Evolutionary conservation across 2,888 invertebrate species (phyloP).

Genomic region (Blastobasis adustella): DNA sequence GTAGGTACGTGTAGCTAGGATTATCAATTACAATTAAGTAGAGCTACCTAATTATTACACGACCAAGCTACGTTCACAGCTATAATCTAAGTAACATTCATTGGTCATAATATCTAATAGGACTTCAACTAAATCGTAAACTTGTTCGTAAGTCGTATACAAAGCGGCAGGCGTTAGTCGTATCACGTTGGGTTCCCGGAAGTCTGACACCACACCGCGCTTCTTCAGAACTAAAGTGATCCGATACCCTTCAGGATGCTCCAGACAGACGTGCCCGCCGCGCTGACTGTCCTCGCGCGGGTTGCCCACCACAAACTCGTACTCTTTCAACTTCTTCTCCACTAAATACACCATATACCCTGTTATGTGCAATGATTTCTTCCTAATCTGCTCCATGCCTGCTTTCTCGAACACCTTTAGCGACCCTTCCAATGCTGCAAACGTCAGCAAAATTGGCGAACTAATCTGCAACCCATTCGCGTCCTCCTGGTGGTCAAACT

Average conservation of each 20-base stretch:
- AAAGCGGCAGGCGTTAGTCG: slow-evolving; percentile 48
- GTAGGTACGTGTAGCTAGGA: too few relatives aligned
- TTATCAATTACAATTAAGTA: too few relatives aligned
- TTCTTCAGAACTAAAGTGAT: slow-evolving; percentile 45
- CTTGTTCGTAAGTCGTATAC: slow-evolving; percentile 51
- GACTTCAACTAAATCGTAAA: slow-evolving; percentile 44
- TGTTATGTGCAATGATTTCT: slow-evolving; percentile 54
- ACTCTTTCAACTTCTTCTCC: slow-evolving; percentile 34
- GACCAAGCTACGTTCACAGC: slow-evolving; percentile 31
- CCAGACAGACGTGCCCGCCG: slow-evolving; percentile 53
- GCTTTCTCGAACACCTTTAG: slow-evolving; percentile 46
- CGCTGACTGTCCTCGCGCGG: slow-evolving; percentile 37
- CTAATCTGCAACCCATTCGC: slow-evolving; percentile 58
- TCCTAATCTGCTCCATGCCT: slow-evolving; percentile 43
- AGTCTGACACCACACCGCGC: slow-evolving; percentile 46
- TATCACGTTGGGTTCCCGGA: slow-evolving; percentile 51
- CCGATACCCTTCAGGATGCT: slow-evolving; percentile 51
- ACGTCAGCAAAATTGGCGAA: slow-evolving; percentile 43
- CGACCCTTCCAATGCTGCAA: slow-evolving; percentile 52
- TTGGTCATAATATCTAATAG: slow-evolving; percentile 39
- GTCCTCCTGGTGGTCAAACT: slow-evolving; percentile 51
- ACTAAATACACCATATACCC: slow-evolving; percentile 52
- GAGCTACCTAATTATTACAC: slow-evolving; percentile 18
- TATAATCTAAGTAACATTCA: slow-evolving; percentile 35
- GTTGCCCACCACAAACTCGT: slow-evolving; percentile 49